These are phyloP conservation scores for Eremobia ochroleuca DNA, from an alignment of 2,888 invertebrate genomes.

Conservation along the genomic window DNA sequence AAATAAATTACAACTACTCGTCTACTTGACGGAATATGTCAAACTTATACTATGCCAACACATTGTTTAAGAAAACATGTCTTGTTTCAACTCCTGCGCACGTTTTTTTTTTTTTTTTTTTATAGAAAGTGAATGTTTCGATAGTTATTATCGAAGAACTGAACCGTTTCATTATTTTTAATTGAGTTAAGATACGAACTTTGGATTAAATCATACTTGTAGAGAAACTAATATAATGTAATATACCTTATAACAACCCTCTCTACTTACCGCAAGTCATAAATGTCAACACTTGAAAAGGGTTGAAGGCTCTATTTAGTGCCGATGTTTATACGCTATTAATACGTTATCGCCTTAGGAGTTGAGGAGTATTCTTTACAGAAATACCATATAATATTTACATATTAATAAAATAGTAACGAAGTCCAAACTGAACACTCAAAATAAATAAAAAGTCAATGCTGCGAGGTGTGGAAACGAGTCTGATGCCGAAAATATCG, in stretches of 20 bases:
- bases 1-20: conserved; percentile 27
- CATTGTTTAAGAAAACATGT: conserved; percentile 31
- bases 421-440: background rate
- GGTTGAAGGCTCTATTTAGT: conserved; percentile 32
- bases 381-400: background rate
- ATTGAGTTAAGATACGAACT: background rate
- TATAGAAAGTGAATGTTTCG: background rate
- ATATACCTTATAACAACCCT: conserved; percentile 19
- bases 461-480: background rate
- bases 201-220: conserved; percentile 4
- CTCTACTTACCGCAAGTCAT: conserved; percentile 29
- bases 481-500: too few relatives aligned
- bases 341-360: background rate
- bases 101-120: background rate
- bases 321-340: background rate
- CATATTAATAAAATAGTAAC: background rate
- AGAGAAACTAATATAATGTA: conserved; percentile 18
- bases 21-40: conserved; percentile 34
- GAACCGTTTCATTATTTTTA: background rate
- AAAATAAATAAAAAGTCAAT: background rate
- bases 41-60: conserved; percentile 40
- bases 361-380: background rate
- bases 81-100: conserved; percentile 35
- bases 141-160: background rate
- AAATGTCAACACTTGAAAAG: conserved; percentile 47